Base-by-base conservation (phyloP, 2,888 invertebrate genomes). In the Biston betularia region DNA sequence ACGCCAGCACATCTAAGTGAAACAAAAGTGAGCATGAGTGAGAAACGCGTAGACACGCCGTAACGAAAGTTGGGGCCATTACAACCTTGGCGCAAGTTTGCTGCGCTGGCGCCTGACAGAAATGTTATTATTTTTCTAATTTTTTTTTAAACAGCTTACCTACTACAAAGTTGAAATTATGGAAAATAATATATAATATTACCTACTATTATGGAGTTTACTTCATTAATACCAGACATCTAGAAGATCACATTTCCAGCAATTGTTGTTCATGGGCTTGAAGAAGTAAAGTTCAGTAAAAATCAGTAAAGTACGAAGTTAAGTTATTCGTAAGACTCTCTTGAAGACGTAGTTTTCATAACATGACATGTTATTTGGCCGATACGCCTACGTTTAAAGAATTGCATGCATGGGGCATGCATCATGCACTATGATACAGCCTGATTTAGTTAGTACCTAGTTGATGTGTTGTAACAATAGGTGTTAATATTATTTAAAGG, bases 31-130 rank as follows among this genome's bases (percentile, higher is more conserved):
- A 35, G 6, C 53, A 57, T 42, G 53, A 46, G 48, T 62, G 34
- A 62, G 53, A 62, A 44, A 66, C 62, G 62, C 58, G 66, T n/a
- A 45, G 44, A 40, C 67, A 57, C 73, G 64, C 76, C 80, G 80
- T 82, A 81, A 81, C 83, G 82, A 87, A 86, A 85, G 80, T 73
- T 53, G 81, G 79, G 80, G 85, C 83, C 83, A 79, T 77, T 72
- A 73, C 80, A 83, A 82, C 88, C 86, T 87, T 87, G 86, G 74
- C 67, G 70, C 65, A 73, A 75, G 74, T 72, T 72, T 11, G 54
- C 40, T 54, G 54, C 74, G 76, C 54, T 44, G 53, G 53, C 63
- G 57, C 63, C 52, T 33, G 46, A 74, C 75, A 83, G 75, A 82
- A 82, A 79, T 83, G 76, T 71, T 67, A 62, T 72, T 74, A 72